Evolutionary conservation across 2,113 vertebrate species (phyloP).

Genomic region (Malurus elegans): DNA sequence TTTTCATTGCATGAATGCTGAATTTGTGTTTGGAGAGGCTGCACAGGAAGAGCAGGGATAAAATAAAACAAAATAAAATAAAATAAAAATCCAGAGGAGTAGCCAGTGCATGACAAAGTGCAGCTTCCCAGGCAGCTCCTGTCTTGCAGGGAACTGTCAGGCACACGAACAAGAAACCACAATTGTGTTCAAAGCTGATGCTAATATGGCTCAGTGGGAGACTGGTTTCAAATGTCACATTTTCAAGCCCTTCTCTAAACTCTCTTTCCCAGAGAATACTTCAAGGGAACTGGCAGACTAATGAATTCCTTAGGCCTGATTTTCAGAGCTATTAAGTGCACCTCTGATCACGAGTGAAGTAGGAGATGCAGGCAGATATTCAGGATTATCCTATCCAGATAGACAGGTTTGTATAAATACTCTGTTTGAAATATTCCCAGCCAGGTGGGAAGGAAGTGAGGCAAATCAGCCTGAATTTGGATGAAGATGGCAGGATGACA

Average conservation of each 20-base stretch:
- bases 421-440: constrained; percentile 10
- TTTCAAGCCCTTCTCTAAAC: constrained; percentile 42
- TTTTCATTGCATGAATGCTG: neutral
- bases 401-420: constrained; percentile 45
- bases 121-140: constrained; percentile 19
- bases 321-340: constrained; percentile 50
- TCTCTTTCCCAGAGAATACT: constrained; percentile 25
- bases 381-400: neutral
- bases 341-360: constrained; percentile 28
- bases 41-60: neutral
- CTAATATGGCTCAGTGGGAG: constrained; percentile 58
- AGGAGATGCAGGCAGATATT: constrained; percentile 25
- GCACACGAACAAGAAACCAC: constrained; percentile 21
- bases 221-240: constrained; percentile 55
- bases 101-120: neutral
- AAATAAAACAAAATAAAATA: neutral
- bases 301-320: constrained; percentile 45
- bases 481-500: neutral
- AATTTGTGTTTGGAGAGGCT: neutral
- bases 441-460: neutral
- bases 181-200: constrained; percentile 55
- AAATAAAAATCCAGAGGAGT: neutral
- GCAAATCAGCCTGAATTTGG: neutral
- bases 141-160: constrained; percentile 28
- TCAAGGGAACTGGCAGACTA: constrained; percentile 31